Base-by-base conservation (phyloP, 2,888 invertebrate species). In the Parelbella ahira region DNA sequence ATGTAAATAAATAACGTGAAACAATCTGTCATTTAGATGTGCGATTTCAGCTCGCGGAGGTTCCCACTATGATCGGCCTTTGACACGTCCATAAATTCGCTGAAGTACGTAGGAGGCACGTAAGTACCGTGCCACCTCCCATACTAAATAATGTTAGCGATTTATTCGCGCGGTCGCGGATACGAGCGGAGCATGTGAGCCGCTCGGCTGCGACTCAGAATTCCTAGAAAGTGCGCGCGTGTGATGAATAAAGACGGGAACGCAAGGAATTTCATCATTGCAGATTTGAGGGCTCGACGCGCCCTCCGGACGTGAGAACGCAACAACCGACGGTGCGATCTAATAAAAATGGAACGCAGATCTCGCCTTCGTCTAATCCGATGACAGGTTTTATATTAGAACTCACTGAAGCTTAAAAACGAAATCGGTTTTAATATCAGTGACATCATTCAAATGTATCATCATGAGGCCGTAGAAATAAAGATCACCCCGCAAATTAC, bases 241-340 rank as follows among this genome's bases (percentile, higher is more conserved):
- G 84, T 83, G 78, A 75, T 80, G 87, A 86, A 87, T 87, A 84
- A 80, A 82, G 64, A 51, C 61, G 51, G 70, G 73, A 79, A 68
- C 68, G 75, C 58, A 48, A 59, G 70, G 83, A 78, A 87, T 87
- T 79, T 69, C 69, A 75, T 75, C 79, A 76, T 63, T 72, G 78
- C 79, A 80, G 82, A 83, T 84, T 81, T 77, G 68, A 82, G 77
- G 74, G 68, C 70, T 68, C 60, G 52, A 63, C 60, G 66, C 61
- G 62, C 66, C 68, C 68, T 65, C 61, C 47, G 52, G 60, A 76
- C 71, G 78, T 83, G 83, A 79, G 78, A 84, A 80, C 25, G 20
- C 20, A 20, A 20, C 21, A 8, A 19, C 53, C 47, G 53, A 45
- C 52, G 49, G 43, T 54, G 53, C 54, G 41, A 54, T 58, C 55